A percentile compares a stretch with the other conserved stretches of the same genome.
Evolutionary conservation across 2,797 vertebrate genomes (phyloP).

Genomic region (Acridotheres tristis): DNA sequence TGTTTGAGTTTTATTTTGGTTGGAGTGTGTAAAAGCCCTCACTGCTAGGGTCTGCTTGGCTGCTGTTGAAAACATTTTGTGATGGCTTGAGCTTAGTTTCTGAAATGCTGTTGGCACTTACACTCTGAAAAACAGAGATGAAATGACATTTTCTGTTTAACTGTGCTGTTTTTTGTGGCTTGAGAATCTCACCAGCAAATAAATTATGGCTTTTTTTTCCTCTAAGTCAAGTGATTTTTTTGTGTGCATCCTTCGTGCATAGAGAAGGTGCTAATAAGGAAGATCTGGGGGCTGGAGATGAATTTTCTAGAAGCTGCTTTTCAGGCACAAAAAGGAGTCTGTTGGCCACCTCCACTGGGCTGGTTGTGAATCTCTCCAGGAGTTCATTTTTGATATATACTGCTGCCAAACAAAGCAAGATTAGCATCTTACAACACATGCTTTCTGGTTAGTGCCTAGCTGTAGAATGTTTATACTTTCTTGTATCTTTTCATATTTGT

Average conservation of each 20-base stretch:
- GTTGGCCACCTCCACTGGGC: not conserved
- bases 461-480: not conserved
- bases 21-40: not conserved
- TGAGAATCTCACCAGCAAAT: not conserved
- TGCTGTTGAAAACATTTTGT: not conserved
- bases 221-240: not conserved
- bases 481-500: not conserved
- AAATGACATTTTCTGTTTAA: constrained; percentile 1
- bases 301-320: not conserved
- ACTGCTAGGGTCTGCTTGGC: not conserved
- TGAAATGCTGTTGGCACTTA: constrained; percentile 31
- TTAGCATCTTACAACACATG: not conserved
- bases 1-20: constrained; percentile 40
- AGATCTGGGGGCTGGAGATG: not conserved
- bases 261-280: constrained; percentile 6
- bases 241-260: not conserved
- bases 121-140: not conserved
- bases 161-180: not conserved
- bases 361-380: not conserved
- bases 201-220: not conserved
- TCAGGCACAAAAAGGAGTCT: not conserved
- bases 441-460: not conserved
- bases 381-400: not conserved
- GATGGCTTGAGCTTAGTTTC: constrained; percentile 14
- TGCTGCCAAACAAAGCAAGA: constrained; percentile 21